phyloP scores from a whole-genome alignment of 1,140 invertebrate genomes.

The Zeugodacus cucurbitae region DNA sequence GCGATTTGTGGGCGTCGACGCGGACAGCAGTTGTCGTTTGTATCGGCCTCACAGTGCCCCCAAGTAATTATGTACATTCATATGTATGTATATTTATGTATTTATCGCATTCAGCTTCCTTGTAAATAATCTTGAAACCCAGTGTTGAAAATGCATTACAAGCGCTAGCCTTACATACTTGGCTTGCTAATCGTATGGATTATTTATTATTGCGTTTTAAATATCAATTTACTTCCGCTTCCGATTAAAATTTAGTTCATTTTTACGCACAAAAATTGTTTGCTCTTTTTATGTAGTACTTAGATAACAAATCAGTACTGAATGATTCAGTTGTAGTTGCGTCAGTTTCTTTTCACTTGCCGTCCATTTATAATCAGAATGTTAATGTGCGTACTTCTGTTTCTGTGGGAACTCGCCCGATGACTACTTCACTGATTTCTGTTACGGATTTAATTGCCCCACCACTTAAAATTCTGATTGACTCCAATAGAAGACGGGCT shows the following conservation, averaged over 20 bases:
- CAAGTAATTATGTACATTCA: not conserved
- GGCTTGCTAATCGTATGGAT: not conserved
- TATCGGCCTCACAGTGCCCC: not conserved
- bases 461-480: not conserved
- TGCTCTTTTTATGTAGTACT: not conserved
- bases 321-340: not conserved
- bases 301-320: constrained; percentile 2
- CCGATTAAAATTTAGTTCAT: not conserved
- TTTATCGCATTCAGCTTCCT: not conserved
- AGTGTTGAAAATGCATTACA: not conserved
- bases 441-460: not conserved
- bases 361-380: not conserved
- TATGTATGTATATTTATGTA: not conserved
- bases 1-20: constrained; percentile 19
- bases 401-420: not conserved
- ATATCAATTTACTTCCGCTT: not conserved
- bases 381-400: not conserved
- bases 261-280: not conserved
- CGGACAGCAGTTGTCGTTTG: not conserved
- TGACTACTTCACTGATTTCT: not conserved
- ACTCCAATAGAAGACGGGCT: not conserved
- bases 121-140: not conserved
- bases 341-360: not conserved
- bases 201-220: not conserved
- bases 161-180: not conserved